Percentiles rank a stretch among this genome's conserved stretches.
These are phyloP conservation scores for Heliothis virescens DNA, from an alignment of 1,140 invertebrate genomes.

Conservation along the genomic window DNA sequence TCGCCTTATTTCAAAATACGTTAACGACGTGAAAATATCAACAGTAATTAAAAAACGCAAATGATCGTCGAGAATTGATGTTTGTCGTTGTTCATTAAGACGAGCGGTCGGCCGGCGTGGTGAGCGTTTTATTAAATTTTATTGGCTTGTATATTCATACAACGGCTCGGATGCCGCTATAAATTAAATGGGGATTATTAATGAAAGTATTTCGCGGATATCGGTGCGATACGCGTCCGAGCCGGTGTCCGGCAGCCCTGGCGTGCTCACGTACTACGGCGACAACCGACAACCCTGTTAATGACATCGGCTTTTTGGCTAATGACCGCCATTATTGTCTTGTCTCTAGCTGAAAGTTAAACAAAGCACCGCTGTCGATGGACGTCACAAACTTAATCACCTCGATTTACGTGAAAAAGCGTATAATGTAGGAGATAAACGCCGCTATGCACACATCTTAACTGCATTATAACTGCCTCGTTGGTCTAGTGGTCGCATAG, in stretches of 20 bases:
- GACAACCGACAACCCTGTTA: constrained; percentile 58
- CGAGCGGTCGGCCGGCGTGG: constrained; percentile 54
- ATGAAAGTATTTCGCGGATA: constrained; percentile 57
- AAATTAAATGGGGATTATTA: constrained; percentile 58
- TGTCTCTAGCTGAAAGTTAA: constrained; percentile 50
- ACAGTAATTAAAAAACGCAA: constrained; percentile 80
- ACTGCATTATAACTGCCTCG: constrained; percentile 68
- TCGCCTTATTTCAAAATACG: constrained; percentile 70
- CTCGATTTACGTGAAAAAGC: constrained; percentile 57
- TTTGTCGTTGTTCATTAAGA: constrained; percentile 74
- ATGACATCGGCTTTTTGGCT: constrained; percentile 58
- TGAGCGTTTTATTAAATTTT: constrained; percentile 55
- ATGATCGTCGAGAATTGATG: constrained; percentile 72
- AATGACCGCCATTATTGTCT: constrained; percentile 51
- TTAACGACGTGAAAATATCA: constrained; percentile 83
- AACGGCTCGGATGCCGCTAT: constrained; percentile 48
- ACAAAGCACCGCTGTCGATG: constrained; percentile 53
- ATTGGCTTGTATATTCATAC: constrained; percentile 52
- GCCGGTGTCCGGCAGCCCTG: constrained; percentile 8
- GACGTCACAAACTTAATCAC: constrained; percentile 56
- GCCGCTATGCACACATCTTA: constrained; percentile 57
- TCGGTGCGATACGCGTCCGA: constrained; percentile 23
- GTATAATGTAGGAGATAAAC: constrained; percentile 51
- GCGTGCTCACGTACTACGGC: constrained; percentile 30
- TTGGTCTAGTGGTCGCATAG: too few species aligned